phyloP scores from a whole-genome alignment of 2,888 invertebrate species.

The Phalera bucephala region DNA sequence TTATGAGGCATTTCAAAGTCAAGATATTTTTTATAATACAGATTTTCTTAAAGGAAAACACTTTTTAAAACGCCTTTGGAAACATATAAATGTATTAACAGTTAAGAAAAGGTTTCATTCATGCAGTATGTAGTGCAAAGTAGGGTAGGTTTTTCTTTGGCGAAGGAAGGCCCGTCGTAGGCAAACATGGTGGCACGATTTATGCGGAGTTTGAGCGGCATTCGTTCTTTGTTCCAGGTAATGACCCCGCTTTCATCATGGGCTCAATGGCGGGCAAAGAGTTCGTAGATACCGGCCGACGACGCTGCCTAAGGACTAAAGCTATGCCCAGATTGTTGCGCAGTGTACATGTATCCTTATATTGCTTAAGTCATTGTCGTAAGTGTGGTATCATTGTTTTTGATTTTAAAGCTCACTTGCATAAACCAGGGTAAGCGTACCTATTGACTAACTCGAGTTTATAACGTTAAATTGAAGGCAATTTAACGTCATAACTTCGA shows the following conservation, averaged over 20 bases:
- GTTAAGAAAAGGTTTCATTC: conserved; percentile 57
- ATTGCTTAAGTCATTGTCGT: too few species aligned
- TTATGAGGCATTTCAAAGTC: conserved; percentile 33
- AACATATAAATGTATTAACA: conserved; percentile 47
- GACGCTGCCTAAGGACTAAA: conserved; percentile 6
- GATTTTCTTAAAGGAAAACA: not conserved
- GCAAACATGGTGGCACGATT: conserved; percentile 77
- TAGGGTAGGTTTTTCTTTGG: conserved; percentile 76
- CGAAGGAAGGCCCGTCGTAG: conserved; percentile 65
- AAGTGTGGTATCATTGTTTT: too few species aligned
- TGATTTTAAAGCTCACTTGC: too few species aligned
- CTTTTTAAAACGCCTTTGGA: conserved; percentile 12
- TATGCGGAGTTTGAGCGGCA: conserved; percentile 77
- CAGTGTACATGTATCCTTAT: not conserved
- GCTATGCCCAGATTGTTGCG: not conserved
- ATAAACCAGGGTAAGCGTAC: too few species aligned
- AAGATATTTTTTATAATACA: conserved; percentile 15
- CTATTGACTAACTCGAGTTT: too few species aligned
- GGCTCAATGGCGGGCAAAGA: conserved; percentile 71
- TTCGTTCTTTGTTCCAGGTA: conserved; percentile 80
- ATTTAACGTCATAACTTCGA: too few species aligned
- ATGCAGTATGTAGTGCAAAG: conserved; percentile 51
- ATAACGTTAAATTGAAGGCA: too few species aligned
- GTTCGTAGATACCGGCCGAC: conserved; percentile 59
- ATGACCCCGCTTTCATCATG: conserved; percentile 79